These are phyloP conservation scores for Vulpes vulpes DNA, from an alignment of 2,113 vertebrate genomes.

Conservation along the genomic window DNA sequence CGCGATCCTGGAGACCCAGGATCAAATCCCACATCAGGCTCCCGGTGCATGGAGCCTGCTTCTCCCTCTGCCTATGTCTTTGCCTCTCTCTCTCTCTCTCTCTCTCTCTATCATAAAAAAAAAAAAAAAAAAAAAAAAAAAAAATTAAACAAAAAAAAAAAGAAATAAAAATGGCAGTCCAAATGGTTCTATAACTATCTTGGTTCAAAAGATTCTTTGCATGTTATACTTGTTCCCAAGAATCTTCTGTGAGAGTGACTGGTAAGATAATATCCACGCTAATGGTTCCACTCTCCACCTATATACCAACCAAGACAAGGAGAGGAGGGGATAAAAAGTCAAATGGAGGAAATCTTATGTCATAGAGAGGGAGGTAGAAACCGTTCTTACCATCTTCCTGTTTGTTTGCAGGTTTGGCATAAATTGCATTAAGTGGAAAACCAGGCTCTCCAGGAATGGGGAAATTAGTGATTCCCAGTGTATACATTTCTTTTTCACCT, in stretches of 20 bases:
- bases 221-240: not conserved
- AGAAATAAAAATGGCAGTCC: not conserved
- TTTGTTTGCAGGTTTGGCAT: conserved; percentile 90
- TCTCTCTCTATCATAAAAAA: no score
- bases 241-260: not conserved
- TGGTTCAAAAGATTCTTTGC: not conserved
- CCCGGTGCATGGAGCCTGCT: no score
- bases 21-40: no score
- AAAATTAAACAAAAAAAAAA: no score
- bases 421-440: conserved; percentile 99
- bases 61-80: no score
- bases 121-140: no score
- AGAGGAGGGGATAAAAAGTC: not conserved
- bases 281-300: not conserved
- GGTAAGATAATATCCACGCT: not conserved
- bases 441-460: conserved; percentile 99
- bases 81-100: no score
- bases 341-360: not conserved
- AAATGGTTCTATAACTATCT: not conserved
- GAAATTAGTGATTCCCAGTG: conserved; percentile 97
- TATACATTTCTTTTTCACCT: conserved; percentile 99
- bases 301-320: not conserved
- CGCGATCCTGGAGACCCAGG: no score
- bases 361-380: not conserved
- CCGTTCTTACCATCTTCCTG: conserved; percentile 91